A percentile compares a stretch with the other conserved stretches of the same genome.
Evolutionary conservation across 2,113 vertebrate genomes (phyloP).

Genomic region (Amblyornis subalaris): DNA sequence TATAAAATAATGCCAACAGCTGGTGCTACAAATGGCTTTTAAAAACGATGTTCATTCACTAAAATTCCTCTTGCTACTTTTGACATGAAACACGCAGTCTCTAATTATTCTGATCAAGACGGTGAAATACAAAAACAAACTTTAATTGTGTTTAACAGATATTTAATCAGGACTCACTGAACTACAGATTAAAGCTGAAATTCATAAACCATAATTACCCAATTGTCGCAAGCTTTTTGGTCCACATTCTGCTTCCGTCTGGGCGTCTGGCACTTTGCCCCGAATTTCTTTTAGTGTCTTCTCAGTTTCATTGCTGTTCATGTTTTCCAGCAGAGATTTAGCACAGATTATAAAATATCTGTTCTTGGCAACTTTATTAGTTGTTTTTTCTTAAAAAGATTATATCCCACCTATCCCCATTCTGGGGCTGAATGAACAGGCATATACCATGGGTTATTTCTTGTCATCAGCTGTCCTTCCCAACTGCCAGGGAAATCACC

Average conservation of each 20-base stretch:
- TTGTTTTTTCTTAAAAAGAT: constrained; percentile 65
- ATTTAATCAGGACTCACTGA: constrained; percentile 89
- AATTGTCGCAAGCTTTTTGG: constrained; percentile 86
- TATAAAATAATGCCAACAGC: constrained; percentile 86
- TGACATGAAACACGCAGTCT: constrained; percentile 86
- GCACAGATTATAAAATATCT: constrained; percentile 83
- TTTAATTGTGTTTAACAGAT: constrained; percentile 90
- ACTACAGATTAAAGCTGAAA: constrained; percentile 89
- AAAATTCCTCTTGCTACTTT: constrained; percentile 84
- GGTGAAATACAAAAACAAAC: constrained; percentile 88
- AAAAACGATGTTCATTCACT: constrained; percentile 86
- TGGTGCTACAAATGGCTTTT: constrained; percentile 87
- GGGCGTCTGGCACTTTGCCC: constrained; percentile 85
- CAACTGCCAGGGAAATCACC: neutral
- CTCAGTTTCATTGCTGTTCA: constrained; percentile 82
- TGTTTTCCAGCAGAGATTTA: constrained; percentile 84
- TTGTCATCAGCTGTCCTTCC: neutral
- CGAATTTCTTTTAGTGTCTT: constrained; percentile 84
- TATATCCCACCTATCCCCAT: constrained; percentile 49
- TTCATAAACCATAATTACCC: constrained; percentile 89
- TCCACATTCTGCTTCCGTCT: constrained; percentile 84
- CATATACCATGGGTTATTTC: neutral
- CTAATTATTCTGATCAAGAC: constrained; percentile 89
- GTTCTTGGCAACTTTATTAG: constrained; percentile 81
- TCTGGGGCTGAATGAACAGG: constrained; percentile 49